Evolutionary conservation across 1,140 invertebrate genomes (phyloP).

Genomic region (Eueides isabella): DNA sequence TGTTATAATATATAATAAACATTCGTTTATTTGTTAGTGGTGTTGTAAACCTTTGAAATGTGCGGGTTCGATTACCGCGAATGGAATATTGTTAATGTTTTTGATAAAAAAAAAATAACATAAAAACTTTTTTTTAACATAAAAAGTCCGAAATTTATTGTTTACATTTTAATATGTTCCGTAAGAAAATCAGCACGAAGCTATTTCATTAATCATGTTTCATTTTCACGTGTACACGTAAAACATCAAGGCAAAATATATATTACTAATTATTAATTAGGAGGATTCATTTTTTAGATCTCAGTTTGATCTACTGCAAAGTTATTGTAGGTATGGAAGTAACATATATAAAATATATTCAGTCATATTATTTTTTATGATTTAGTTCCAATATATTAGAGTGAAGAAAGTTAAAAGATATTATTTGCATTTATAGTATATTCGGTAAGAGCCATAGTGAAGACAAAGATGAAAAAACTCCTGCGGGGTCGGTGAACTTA

Average conservation of each 20-base stretch:
- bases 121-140: no score
- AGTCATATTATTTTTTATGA: neutral
- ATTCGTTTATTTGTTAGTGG: neutral
- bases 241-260: neutral
- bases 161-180: no score
- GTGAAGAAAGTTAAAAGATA: neutral
- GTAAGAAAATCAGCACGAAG: neutral
- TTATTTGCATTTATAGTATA: conserved; percentile 51
- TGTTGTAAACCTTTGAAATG: neutral
- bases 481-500: conserved; percentile 71
- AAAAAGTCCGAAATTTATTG: no score
- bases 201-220: neutral
- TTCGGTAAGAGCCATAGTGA: conserved; percentile 67
- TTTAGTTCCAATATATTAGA: neutral
- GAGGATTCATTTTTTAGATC: neutral
- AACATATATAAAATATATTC: neutral
- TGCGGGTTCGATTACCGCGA: neutral
- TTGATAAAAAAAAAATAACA: no score
- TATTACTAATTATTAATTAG: neutral
- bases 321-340: no score
- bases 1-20: neutral
- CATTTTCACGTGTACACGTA: neutral
- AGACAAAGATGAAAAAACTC: conserved; percentile 63
- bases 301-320: no score
- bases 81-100: neutral